Percentiles rank a stretch among this genome's conserved stretches.
Evolutionary conservation across 1,140 invertebrate genomes (phyloP).

Genomic region (Vollenhovia emeryi): DNA sequence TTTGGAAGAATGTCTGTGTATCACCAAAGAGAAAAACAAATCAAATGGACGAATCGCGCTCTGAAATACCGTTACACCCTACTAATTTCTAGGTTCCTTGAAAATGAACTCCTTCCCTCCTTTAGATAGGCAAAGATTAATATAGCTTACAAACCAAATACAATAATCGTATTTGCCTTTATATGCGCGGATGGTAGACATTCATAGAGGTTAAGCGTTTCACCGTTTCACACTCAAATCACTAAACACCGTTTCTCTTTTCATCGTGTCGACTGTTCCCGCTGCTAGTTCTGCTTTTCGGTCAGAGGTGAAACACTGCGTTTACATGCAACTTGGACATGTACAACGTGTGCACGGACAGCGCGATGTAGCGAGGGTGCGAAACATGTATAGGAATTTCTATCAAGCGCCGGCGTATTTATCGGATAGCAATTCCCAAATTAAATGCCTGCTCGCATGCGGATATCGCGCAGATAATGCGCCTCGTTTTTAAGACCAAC

Average conservation of each 20-base stretch:
- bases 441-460: not conserved
- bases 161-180: slow-evolving; percentile 67
- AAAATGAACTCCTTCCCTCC: slow-evolving; percentile 20
- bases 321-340: not conserved
- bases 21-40: not conserved
- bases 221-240: not conserved
- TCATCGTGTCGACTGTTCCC: not conserved
- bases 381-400: not conserved
- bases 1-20: not conserved
- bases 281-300: not conserved
- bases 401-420: not conserved
- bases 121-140: slow-evolving; percentile 52
- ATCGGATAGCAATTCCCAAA: not conserved
- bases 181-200: slow-evolving; percentile 27
- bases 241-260: slow-evolving; percentile 8
- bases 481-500: not conserved
- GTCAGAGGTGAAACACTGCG: slow-evolving; percentile 12
- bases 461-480: not conserved
- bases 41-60: not conserved
- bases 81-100: slow-evolving; percentile 42
- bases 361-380: not conserved
- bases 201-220: slow-evolving; percentile 34
- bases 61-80: slow-evolving; percentile 34
- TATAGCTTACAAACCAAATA: slow-evolving; percentile 56
- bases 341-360: not conserved